phyloP scores from a whole-genome alignment of 2,888 invertebrate species.

The Atherix ibis region DNA sequence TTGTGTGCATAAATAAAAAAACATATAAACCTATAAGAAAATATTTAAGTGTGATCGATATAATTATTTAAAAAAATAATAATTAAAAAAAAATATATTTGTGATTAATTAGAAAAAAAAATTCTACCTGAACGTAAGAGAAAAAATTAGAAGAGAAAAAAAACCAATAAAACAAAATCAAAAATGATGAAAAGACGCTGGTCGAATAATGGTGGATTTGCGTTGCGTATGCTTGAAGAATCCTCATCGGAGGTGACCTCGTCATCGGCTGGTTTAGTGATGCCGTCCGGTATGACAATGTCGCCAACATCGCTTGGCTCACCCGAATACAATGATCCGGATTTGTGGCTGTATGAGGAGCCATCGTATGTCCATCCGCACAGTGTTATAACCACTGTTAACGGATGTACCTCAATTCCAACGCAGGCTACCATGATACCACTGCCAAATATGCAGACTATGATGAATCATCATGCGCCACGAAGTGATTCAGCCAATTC shows the following conservation, averaged over 20 bases:
- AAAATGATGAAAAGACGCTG: slow-evolving; percentile 58
- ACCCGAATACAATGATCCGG: slow-evolving; percentile 62
- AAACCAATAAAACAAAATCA: too few species aligned
- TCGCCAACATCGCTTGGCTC: slow-evolving; percentile 57
- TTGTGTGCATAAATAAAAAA: too few species aligned
- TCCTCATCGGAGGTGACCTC: slow-evolving; percentile 62
- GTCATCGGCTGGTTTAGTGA: slow-evolving; percentile 46
- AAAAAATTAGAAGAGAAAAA: too few species aligned
- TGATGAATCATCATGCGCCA: slow-evolving; percentile 18
- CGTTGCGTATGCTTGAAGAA: slow-evolving; percentile 51
- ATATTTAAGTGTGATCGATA: too few species aligned
- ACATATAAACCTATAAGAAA: too few species aligned
- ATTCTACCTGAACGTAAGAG: too few species aligned
- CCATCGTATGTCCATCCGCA: slow-evolving; percentile 27
- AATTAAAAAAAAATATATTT: too few species aligned
- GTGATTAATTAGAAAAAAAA: too few species aligned
- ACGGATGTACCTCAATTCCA: slow-evolving; percentile 34
- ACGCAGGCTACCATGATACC: slow-evolving; percentile 39
- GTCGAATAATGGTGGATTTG: slow-evolving; percentile 57
- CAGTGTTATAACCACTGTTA: slow-evolving; percentile 31
- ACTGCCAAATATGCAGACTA: slow-evolving; percentile 30
- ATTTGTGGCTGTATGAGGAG: slow-evolving; percentile 59
- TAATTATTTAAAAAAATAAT: too few species aligned
- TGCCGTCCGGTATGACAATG: slow-evolving; percentile 54
- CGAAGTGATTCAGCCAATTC: slow-evolving; percentile 33